A percentile compares a stretch with the other conserved stretches of the same genome.
Conservation (phyloP, 2,888 invertebrate species). For the Plebejus anna region DNA sequence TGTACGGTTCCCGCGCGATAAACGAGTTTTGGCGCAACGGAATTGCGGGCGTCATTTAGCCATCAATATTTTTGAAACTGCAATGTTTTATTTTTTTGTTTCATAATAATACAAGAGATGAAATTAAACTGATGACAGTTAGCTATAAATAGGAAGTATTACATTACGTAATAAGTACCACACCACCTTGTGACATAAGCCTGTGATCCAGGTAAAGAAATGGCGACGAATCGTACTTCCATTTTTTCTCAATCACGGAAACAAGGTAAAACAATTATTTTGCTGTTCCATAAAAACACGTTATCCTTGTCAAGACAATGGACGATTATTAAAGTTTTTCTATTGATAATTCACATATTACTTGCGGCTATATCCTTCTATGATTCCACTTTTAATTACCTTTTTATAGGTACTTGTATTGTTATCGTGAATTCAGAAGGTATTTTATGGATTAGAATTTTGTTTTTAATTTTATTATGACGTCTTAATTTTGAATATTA, state of each 20-base stretch:
- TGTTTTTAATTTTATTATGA: not conserved
- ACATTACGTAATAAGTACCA: not conserved
- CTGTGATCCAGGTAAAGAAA: not conserved
- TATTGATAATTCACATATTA: constrained; percentile 64
- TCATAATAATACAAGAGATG: not conserved
- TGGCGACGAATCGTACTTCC: not conserved
- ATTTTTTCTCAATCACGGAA: constrained; percentile 59
- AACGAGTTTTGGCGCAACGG: too few species aligned
- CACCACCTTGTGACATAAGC: not conserved
- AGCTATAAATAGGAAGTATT: not conserved
- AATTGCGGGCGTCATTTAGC: too few species aligned
- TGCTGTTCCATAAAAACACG: constrained; percentile 59
- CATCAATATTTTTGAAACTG: too few species aligned
- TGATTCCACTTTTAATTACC: constrained; percentile 43
- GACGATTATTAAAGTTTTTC: constrained; percentile 60
- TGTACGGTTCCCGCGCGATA: too few species aligned
- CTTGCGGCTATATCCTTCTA: constrained; percentile 56
- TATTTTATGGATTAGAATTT: not conserved
- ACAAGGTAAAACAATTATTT: constrained; percentile 51
- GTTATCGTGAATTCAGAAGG: constrained; percentile 5
- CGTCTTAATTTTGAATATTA: not conserved
- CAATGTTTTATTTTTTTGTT: not conserved
- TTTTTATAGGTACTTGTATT: constrained; percentile 34
- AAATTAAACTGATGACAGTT: not conserved
- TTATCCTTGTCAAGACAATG: constrained; percentile 73